A percentile compares a stretch with the other conserved stretches of the same genome.
Conservation (phyloP, 2,113 vertebrate species). For the Esox niger region DNA sequence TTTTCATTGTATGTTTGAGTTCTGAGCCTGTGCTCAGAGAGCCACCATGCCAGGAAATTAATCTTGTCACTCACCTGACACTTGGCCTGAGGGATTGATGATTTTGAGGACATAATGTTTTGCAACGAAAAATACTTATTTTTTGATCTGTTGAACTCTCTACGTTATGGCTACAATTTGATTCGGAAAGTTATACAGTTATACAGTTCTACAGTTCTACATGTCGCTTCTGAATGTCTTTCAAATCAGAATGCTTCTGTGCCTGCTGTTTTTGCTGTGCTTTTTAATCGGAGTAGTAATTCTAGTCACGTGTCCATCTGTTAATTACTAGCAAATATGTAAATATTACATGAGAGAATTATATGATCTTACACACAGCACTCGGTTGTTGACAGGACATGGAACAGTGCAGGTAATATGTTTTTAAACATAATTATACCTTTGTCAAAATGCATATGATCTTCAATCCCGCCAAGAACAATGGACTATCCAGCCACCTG, state of each 20-base stretch:
- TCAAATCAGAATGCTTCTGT: neutral
- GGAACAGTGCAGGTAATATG: neutral
- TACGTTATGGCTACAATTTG: neutral
- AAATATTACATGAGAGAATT: constrained; percentile 6
- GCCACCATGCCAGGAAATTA: no score
- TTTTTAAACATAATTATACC: constrained; percentile 9
- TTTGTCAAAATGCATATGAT: constrained; percentile 7
- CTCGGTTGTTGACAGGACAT: constrained; percentile 13
- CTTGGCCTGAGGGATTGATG: no score
- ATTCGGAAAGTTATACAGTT: no score
- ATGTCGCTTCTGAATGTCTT: neutral
- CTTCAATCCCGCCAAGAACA: neutral
- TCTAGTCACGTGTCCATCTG: no score
- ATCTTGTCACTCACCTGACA: no score
- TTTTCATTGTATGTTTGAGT: no score
- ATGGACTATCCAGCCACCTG: constrained; percentile 13
- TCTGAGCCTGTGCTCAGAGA: no score
- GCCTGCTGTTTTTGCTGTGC: no score
- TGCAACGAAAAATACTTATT: neutral
- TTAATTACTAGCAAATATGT: no score
- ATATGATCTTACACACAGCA: constrained; percentile 1
- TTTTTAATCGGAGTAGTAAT: no score
- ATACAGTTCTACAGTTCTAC: neutral
- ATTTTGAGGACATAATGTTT: no score
- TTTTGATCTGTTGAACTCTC: no score